Base-by-base conservation (phyloP, 92 coral and sea anemone genomes). In the Paramuricea clavata region DNA sequence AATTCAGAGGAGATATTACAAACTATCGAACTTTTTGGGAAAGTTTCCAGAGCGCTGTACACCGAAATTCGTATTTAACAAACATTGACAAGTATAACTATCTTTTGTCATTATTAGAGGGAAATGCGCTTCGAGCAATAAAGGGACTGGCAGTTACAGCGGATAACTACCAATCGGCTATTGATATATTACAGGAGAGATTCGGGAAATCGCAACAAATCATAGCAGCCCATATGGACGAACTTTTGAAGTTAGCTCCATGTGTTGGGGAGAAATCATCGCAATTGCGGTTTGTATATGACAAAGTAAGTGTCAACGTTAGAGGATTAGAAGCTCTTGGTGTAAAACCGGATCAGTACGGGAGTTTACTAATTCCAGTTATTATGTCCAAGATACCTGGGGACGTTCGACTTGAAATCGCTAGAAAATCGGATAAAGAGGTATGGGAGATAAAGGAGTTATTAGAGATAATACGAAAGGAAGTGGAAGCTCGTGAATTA, bases 21-120 rank as follows among this genome's bases (percentile, higher is more conserved):
- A 54, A 52, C 22, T 76, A 56, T 32, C 5, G 25, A 21, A 27
- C 82, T 3, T 76, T 76, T 49, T 76, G 82, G 82, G 82, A 52
- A 13, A 21, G 34, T 0, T 76, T 76, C 31, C 32, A 76, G 30
- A 43, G 62, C 10, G 68, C 82, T 1, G 77, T 91, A 6, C 75
- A 87, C 30, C 9, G 27, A 9, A 87, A 76, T 44, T n/a, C 68
- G 6, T 44, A 60, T 3, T 30, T 87, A 17, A 64, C 81, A 1
- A 62, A 87, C 49, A 80, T 90, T 41, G 86, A 87, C 76, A 90
- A 90, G 54, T 76, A 49, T 21, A 76, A 76, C 47, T 76, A 49
- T 33, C 32, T 76, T 1, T 13, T 36, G 2, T 76, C 82, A 33
- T 49, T 49, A 12, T 34, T 76, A 7, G 82, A 76, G 39, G 67